Percentiles rank a stretch among this genome's conserved stretches.
phyloP scores from a whole-genome alignment of 2,888 invertebrate genomes.

The Cryptus armator region DNA sequence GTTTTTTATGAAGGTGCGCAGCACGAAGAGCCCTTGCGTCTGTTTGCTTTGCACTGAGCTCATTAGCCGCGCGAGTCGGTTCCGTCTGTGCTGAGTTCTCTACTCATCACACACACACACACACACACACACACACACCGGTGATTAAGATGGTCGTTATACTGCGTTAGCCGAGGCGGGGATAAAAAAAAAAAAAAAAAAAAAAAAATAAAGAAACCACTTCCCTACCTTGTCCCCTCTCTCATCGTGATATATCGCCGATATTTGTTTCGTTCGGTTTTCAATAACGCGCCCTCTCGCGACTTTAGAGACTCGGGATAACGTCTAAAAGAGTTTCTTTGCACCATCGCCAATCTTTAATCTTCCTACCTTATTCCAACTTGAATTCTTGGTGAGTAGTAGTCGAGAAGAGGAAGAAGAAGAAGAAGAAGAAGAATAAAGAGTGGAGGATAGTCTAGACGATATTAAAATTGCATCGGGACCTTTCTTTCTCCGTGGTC shows the following conservation, averaged over 20 bases:
- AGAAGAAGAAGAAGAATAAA: constrained; percentile 18
- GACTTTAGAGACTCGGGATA: constrained; percentile 5
- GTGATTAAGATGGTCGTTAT: constrained; percentile 79
- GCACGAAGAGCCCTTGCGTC: constrained; percentile 63
- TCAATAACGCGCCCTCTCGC: constrained; percentile 67
- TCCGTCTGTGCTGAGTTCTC: constrained; percentile 23
- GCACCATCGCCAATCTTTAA: constrained; percentile 35
- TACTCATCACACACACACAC: constrained; percentile 35
- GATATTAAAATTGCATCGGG: constrained; percentile 51
- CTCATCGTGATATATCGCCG: constrained; percentile 72
- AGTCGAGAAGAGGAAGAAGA: not conserved
- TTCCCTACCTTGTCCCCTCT: constrained; percentile 34
- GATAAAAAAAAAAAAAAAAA: constrained; percentile 68
- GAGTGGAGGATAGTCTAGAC: constrained; percentile 37
- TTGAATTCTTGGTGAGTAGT: constrained; percentile 25
- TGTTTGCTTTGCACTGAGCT: constrained; percentile 78
- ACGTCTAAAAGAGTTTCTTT: constrained; percentile 10
- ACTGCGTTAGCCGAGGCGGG: constrained; percentile 72
- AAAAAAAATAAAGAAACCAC: not conserved
- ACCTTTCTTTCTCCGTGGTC: constrained; percentile 20
- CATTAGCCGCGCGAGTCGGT: constrained; percentile 73
- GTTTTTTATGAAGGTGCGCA: constrained; percentile 57
- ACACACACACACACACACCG: constrained; percentile 48
- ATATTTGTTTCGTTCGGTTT: constrained; percentile 75
- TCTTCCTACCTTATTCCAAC: constrained; percentile 15